Conservation (phyloP, 2,888 invertebrate species). For the Andrena fulva region DNA sequence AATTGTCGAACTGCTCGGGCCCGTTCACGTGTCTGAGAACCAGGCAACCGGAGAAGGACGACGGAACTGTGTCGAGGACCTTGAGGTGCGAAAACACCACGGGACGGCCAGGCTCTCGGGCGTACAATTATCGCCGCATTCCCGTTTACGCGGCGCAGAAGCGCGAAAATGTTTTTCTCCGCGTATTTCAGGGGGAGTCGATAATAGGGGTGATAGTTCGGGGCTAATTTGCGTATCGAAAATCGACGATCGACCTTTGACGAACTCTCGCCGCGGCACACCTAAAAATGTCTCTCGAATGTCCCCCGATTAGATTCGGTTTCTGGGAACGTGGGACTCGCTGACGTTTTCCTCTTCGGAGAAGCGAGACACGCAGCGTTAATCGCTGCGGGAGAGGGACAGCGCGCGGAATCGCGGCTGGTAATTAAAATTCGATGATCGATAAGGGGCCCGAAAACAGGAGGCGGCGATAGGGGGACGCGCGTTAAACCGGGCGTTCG, state of each 20-base stretch:
- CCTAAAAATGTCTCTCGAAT: not conserved
- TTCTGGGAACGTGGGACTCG: not conserved
- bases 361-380: not conserved
- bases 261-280: not conserved
- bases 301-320: not conserved
- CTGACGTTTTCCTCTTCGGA: not conserved
- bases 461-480: not conserved
- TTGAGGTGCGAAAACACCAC: constrained; percentile 35
- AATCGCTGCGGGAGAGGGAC: not conserved
- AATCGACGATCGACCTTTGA: constrained; percentile 8
- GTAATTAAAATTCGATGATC: constrained; percentile 54
- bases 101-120: constrained; percentile 23
- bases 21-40: not conserved
- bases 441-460: constrained; percentile 53
- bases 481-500: constrained; percentile 18
- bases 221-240: constrained; percentile 2
- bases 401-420: not conserved
- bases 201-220: constrained; percentile 27
- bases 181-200: not conserved
- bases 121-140: constrained; percentile 52
- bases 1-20: not conserved
- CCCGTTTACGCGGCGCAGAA: constrained; percentile 40
- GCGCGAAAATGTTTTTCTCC: constrained; percentile 54
- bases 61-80: constrained; percentile 2
- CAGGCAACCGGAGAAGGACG: constrained; percentile 6